Evolutionary conservation across 2,888 invertebrate species (phyloP).

Genomic region (Chymomyza amoena): DNA sequence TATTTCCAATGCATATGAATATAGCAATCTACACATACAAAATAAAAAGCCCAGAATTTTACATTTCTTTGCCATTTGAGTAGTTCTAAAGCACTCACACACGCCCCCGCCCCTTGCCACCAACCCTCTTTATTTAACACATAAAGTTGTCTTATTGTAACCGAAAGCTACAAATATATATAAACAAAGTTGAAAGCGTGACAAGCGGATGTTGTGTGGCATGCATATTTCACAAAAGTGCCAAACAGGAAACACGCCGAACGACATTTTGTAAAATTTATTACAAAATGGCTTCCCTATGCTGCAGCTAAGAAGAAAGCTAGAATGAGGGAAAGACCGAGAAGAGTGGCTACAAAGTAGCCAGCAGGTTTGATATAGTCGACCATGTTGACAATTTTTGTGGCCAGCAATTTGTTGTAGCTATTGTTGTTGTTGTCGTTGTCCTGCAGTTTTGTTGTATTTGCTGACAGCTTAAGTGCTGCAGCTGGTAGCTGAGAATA

Average conservation of each 20-base stretch:
- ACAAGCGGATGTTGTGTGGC: slow-evolving; percentile 61
- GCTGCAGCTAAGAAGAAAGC: slow-evolving; percentile 11
- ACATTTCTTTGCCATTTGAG: background rate
- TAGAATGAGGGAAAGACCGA: background rate
- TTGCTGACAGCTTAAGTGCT: slow-evolving; percentile 56
- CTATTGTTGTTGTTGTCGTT: slow-evolving; percentile 11
- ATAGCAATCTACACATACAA: background rate
- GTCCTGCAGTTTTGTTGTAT: slow-evolving; percentile 2
- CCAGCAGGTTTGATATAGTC: background rate
- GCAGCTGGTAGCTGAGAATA: background rate
- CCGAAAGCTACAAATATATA: slow-evolving; percentile 36
- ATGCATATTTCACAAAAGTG: slow-evolving; percentile 63
- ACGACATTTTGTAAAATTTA: slow-evolving; percentile 62
- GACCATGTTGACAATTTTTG: slow-evolving; percentile 42
- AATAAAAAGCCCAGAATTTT: background rate
- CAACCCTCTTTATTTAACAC: background rate
- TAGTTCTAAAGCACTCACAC: background rate
- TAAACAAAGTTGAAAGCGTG: slow-evolving; percentile 41
- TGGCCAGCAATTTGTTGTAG: background rate
- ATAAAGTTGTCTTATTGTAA: background rate
- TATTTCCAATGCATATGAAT: background rate
- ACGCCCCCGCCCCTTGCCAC: background rate
- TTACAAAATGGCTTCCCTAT: slow-evolving; percentile 48
- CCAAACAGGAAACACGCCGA: slow-evolving; percentile 64
- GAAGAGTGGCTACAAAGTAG: slow-evolving; percentile 14